Base-by-base conservation (phyloP, 1,140 invertebrate genomes). In the Gonioctena quinquepunctata region DNA sequence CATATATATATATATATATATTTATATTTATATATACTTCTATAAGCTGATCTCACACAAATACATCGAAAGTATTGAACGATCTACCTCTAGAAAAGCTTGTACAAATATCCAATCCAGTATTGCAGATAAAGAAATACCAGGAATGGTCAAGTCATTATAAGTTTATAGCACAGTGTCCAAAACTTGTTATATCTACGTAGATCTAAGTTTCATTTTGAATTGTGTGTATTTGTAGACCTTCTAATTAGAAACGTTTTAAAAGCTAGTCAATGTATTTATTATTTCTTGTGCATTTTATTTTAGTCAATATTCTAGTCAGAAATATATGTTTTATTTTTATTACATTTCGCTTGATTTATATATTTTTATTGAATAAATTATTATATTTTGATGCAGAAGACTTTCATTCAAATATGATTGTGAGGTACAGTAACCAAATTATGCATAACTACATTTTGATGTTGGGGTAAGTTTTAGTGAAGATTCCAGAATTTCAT, bases 351-450 rank as follows among this genome's bases (percentile, higher is more conserved):
- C 42, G 56, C 25, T 22, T 49, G 48, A 60, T 67, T 67, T 67
- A 67, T 67, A 67, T 67, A 67, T 65, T 65, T 65, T 65, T 65
- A 65, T 65, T 65, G 42, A 67, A 67, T 67, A 67, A 42, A 59
- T 57, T 57, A 67, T 59, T 57, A 42, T 67, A 67, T 57, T 67
- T 67, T 67, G 56, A 67, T 65, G 33, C 11, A 42, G 33, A n/a
- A n/a, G n/a, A n/a, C n/a, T n/a, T n/a, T n/a, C n/a, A n/a, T n/a
- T n/a, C n/a, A n/a, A n/a, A n/a, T n/a, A n/a, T n/a, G n/a, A n/a
- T n/a, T n/a, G n/a, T n/a, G n/a, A n/a, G n/a, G n/a, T n/a, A n/a
- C n/a, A n/a, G n/a, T n/a, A n/a, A n/a, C n/a, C n/a, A n/a, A n/a
- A n/a, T n/a, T n/a, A n/a, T n/a, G n/a, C n/a, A n/a, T n/a, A n/a